Base-by-base conservation (phyloP, 2,888 invertebrate genomes). In the Cheilosia vernalis region DNA sequence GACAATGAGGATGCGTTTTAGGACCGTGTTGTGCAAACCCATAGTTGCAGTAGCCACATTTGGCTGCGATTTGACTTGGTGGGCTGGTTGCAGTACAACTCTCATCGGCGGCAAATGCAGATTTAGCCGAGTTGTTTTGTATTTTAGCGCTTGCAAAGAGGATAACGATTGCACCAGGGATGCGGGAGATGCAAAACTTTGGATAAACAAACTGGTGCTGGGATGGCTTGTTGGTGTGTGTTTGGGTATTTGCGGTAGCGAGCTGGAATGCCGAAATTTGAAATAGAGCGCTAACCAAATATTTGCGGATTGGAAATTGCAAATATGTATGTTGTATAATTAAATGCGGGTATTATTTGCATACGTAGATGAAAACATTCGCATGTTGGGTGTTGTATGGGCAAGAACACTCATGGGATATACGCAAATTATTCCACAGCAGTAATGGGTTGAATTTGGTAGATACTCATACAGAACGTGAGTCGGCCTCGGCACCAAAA, bases 51-150 rank as follows among this genome's bases (percentile, higher is more conserved):
- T 21, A 4, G 47, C 5, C 42, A 33, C 27, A 63, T 17, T 33
- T 56, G 15, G 47, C 60, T 64, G 63, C 64, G 49, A 17, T 17
- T 40, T 44, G 30, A 56, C 61, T 61, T 37, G 2, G 49, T 17
- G 19, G 27, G 24, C 37, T 44, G 53, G 21, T 60, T 58, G 58
- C 49, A 55, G 61, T 58, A 74, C 63, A 79, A 67, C 74, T 60
- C 63, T 6, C 60, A 60, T 64, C 70, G 42, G 69, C 73, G 69
- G 21, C 84, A 80, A 69, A 84, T 69, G 60, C 80, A 64, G 64
- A 74, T 84, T 74, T 64, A 58, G 64, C 37, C 69, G 37, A 47
- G 37, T 67, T 73, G 56, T 69, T 44, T 15, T 13, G 56, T 15
- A 37, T 53, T 70, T 81, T 63, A 2, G 30, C 66, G 40, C 42